These are phyloP conservation scores for Microcebus lehilahytsara DNA, from an alignment of 2,113 vertebrate genomes.

Conservation along the genomic window DNA sequence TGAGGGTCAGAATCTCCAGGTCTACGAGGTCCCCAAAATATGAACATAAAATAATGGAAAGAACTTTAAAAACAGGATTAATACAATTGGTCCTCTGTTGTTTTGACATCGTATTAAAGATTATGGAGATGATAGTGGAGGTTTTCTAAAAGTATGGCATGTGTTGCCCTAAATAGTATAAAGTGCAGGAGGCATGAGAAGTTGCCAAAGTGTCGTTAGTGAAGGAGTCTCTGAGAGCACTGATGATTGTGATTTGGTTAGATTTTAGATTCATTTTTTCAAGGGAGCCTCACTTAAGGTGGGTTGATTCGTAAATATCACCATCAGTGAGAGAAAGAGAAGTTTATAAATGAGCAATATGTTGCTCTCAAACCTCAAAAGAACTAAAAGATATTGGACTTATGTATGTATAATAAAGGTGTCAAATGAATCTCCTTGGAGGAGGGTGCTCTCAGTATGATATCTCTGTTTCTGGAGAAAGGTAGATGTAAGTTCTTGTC, in stretches of 20 bases:
- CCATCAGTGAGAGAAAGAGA: neutral
- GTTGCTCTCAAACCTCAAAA: neutral
- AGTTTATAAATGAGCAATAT: neutral
- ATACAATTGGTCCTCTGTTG: neutral
- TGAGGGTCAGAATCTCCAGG: too few relatives aligned
- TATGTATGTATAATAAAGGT: neutral
- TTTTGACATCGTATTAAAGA: neutral
- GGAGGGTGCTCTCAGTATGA: fast-evolving
- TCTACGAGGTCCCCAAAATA: neutral
- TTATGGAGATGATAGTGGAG: neutral
- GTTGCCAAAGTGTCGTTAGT: neutral
- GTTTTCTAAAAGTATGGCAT: neutral
- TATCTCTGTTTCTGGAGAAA: neutral
- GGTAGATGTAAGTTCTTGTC: neutral
- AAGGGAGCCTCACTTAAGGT: neutral
- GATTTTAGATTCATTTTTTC: neutral
- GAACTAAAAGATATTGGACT: neutral
- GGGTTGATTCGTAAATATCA: neutral
- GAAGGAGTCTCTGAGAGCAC: neutral
- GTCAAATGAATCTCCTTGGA: neutral
- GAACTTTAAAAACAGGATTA: neutral
- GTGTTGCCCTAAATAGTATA: neutral
- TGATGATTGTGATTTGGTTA: neutral
- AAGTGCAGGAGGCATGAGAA: neutral
- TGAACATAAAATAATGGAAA: neutral